Percentiles rank a stretch among this genome's conserved stretches.
Evolutionary conservation across 2,888 invertebrate genomes (phyloP).

Genomic region (Venusia cambrica): DNA sequence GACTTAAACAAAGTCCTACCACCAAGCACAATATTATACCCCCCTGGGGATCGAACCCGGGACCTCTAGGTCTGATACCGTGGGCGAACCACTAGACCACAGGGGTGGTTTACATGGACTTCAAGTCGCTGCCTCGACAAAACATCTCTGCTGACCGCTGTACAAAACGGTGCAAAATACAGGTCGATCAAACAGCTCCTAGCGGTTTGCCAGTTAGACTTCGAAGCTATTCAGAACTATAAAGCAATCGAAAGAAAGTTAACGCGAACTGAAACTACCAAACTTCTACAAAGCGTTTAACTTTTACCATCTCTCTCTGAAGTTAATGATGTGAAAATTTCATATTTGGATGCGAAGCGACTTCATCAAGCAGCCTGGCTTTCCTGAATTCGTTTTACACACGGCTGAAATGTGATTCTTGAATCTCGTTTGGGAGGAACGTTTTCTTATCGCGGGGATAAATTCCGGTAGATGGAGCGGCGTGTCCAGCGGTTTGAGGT

Average conservation of each 20-base stretch:
- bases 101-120: too few relatives aligned
- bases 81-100: too few relatives aligned
- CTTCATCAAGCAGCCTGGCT: constrained; percentile 21
- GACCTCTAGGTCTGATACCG: too few relatives aligned
- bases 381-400: constrained; percentile 16
- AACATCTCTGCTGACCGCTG: too few relatives aligned
- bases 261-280: constrained; percentile 33
- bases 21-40: too few relatives aligned
- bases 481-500: constrained; percentile 37
- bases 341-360: constrained; percentile 31
- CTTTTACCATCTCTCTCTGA: constrained; percentile 35
- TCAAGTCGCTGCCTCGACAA: too few relatives aligned
- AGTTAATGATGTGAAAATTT: constrained; percentile 34
- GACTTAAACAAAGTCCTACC: too few relatives aligned
- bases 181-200: constrained; percentile 21
- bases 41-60: too few relatives aligned
- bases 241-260: constrained; percentile 48
- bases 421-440: constrained; percentile 24
- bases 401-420: constrained; percentile 15
- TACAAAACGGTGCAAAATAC: constrained; percentile 23
- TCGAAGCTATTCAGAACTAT: constrained; percentile 34
- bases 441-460: constrained; percentile 52
- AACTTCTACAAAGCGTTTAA: constrained; percentile 37
- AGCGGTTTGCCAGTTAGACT: constrained; percentile 22
- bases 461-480: constrained; percentile 46